Conservation (phyloP, 2,888 invertebrate species). For the Homarus gammarus region DNA sequence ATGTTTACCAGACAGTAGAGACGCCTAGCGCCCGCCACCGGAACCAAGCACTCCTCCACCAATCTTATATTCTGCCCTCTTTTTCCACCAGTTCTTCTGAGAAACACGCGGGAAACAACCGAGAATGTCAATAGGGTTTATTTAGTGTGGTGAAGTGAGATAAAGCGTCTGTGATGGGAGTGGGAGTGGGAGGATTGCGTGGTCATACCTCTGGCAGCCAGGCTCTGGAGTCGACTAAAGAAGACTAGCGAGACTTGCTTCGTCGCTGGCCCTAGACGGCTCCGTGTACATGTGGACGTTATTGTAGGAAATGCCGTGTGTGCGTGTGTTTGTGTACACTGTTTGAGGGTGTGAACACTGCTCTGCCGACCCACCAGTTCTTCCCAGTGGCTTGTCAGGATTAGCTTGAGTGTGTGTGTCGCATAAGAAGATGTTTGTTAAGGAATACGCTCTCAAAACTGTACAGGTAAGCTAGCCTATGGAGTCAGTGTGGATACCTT, state of each 20-base stretch:
- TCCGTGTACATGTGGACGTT: slow-evolving; percentile 63
- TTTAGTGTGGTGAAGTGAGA: slow-evolving; percentile 18
- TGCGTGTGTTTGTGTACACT: slow-evolving; percentile 70
- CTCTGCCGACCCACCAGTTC: slow-evolving; percentile 51
- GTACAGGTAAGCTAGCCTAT: slow-evolving; percentile 61
- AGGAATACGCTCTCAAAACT: slow-evolving; percentile 60
- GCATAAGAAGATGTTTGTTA: slow-evolving; percentile 62
- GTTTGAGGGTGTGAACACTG: slow-evolving; percentile 69
- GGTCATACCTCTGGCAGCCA: slow-evolving; percentile 62
- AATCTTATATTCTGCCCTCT: slow-evolving; percentile 6
- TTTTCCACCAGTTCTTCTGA: neutral
- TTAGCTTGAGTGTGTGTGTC: slow-evolving; percentile 61
- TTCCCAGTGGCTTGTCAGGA: slow-evolving; percentile 61
- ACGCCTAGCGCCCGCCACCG: slow-evolving; percentile 52
- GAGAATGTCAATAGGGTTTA: slow-evolving; percentile 2
- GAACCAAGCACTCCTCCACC: slow-evolving; percentile 14
- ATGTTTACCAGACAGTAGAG: slow-evolving; percentile 52
- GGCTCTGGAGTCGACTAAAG: slow-evolving; percentile 54
- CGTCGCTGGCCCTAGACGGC: slow-evolving; percentile 53
- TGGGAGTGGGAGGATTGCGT: slow-evolving; percentile 25
- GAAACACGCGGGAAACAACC: neutral
- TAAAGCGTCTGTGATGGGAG: neutral
- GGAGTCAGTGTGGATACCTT: slow-evolving; percentile 27
- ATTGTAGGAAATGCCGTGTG: slow-evolving; percentile 71
- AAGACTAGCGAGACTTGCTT: slow-evolving; percentile 40